Evolutionary conservation across 2,113 vertebrate species (phyloP).

Genomic region (Procapra przewalskii): DNA sequence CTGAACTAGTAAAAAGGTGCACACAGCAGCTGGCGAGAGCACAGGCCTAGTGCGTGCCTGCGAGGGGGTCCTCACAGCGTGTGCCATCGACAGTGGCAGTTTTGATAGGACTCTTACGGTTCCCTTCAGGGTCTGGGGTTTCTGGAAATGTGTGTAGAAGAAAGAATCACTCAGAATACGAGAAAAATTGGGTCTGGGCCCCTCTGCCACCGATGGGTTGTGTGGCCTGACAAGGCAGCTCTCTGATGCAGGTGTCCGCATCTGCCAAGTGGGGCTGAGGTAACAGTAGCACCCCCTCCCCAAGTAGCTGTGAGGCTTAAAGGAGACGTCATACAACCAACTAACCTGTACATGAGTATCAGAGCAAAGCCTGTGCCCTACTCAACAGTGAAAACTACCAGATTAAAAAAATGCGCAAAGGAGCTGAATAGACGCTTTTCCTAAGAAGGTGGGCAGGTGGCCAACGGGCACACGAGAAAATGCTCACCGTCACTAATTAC

Average conservation of each 20-base stretch:
- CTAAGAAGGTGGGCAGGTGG: neutral
- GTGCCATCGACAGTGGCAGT: accelerated
- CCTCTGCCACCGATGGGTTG: neutral
- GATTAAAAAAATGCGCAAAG: neutral
- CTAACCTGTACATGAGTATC: no score
- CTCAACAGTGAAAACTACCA: neutral
- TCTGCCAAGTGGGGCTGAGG: neutral
- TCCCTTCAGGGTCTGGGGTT: neutral
- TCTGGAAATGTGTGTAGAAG: neutral
- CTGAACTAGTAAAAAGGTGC: neutral
- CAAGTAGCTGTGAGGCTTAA: neutral
- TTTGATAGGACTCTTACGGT: accelerated
- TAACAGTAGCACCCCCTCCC: neutral
- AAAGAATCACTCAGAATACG: neutral
- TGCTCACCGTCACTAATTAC: accelerated
- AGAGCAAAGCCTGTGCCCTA: neutral
- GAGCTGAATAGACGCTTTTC: neutral
- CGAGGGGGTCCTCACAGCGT: accelerated
- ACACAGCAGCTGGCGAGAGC: no score
- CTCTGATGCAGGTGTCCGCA: neutral
- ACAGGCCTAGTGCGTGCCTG: accelerated
- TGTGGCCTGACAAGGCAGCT: neutral
- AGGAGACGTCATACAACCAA: accelerated
- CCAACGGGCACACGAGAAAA: neutral
- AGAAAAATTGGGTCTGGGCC: neutral